phyloP scores from a whole-genome alignment of 2,113 vertebrate genomes.

The Periophthalmodon schlosseri region DNA sequence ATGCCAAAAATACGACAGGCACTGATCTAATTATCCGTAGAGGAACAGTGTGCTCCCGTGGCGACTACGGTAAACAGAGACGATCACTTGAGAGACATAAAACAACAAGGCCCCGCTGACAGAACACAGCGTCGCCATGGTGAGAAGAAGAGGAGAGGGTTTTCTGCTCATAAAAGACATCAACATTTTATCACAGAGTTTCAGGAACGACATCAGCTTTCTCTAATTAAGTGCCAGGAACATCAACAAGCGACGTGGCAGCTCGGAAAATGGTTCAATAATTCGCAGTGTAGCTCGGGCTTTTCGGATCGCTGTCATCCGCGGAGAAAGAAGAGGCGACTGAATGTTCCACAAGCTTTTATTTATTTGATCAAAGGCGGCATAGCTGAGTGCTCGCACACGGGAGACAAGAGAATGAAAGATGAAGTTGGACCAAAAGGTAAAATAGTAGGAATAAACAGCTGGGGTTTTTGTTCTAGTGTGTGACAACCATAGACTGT shows the following conservation, averaged over 20 bases:
- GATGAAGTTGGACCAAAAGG: background rate
- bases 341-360: conserved; percentile 4
- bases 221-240: conserved; percentile 55
- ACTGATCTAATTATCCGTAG: conserved; percentile 9
- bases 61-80: conserved; percentile 17
- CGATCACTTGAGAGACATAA: conserved; percentile 38
- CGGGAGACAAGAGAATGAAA: background rate
- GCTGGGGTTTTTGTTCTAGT: too few species aligned
- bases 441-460: background rate
- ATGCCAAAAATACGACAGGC: background rate
- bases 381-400: conserved; percentile 11
- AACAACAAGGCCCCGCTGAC: conserved; percentile 22
- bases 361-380: background rate
- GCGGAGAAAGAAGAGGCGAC: background rate
- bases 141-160: conserved; percentile 17
- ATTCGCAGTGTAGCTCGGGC: conserved; percentile 7
- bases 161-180: conserved; percentile 37
- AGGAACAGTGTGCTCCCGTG: conserved; percentile 37
- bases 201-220: conserved; percentile 27
- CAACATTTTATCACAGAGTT: conserved; percentile 40
- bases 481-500: too few species aligned
- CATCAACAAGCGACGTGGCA: conserved; percentile 27
- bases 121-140: background rate
- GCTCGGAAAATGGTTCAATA: conserved; percentile 33
- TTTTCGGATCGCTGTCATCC: conserved; percentile 14